Conservation (phyloP, 2,888 invertebrate species). For the Epirrita christyi region DNA sequence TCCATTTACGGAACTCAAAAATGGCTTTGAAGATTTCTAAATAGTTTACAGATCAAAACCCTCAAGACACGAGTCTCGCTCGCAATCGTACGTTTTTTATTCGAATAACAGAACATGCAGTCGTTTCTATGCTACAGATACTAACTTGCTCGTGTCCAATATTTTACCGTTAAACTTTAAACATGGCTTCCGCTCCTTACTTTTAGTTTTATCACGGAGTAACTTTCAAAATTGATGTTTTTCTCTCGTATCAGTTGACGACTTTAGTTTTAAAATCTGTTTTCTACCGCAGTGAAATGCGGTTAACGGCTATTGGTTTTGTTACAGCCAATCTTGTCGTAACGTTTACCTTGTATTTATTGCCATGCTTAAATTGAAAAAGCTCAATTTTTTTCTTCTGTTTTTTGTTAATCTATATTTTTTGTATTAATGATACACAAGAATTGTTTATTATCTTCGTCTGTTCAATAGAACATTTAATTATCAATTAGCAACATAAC, state of each 20-base stretch:
- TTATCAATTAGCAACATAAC: too few relatives aligned
- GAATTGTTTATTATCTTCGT: too few relatives aligned
- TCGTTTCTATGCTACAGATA: slow-evolving; percentile 23
- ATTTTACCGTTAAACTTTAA: slow-evolving; percentile 50
- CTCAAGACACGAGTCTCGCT: too few relatives aligned
- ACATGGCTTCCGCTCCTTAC: slow-evolving; percentile 45
- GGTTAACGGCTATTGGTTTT: slow-evolving; percentile 45
- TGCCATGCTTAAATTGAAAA: slow-evolving; percentile 6
- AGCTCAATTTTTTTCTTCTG: neutral
- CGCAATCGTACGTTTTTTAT: too few relatives aligned
- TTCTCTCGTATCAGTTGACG: slow-evolving; percentile 57
- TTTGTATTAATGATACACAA: too few relatives aligned
- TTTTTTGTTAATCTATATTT: too few relatives aligned
- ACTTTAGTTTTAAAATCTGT: slow-evolving; percentile 62
- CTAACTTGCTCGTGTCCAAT: slow-evolving; percentile 36
- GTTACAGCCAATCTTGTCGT: slow-evolving; percentile 31
- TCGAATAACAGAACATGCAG: slow-evolving; percentile 20
- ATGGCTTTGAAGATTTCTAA: too few relatives aligned
- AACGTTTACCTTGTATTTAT: slow-evolving; percentile 23
- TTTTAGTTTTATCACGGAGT: slow-evolving; percentile 56
- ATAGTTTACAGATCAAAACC: too few relatives aligned
- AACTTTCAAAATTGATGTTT: slow-evolving; percentile 67
- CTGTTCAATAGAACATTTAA: too few relatives aligned
- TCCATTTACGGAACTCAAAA: too few relatives aligned
- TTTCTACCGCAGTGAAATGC: slow-evolving; percentile 54